Base-by-base conservation (phyloP, 2,797 vertebrate genomes). In the Thaleichthys pacificus region DNA sequence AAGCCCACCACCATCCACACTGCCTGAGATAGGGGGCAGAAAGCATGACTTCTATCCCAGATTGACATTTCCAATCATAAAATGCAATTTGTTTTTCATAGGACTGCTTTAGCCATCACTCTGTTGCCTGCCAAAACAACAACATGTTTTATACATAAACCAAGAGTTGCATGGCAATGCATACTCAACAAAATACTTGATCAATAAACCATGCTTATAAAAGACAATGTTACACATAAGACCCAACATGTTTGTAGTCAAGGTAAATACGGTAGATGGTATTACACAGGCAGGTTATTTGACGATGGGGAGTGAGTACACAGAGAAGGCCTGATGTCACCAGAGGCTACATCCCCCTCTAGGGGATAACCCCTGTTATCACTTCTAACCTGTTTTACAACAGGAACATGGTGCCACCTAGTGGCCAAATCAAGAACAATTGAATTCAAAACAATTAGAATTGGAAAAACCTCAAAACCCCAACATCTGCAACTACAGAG, bases 11-110 rank as follows among this genome's bases (percentile, higher is more conserved):
- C 42, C 62, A 63, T 69, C 76, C 56, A 74, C 75, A 69, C 67
- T n/a, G n/a, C n/a, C n/a, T 69, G 72, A 75, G 42, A 68, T 32
- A 21, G n/a, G 71, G 56, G 22, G 69, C 19, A 68, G 68, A 68
- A 42, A 57, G 24, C 61, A 64, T 64, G 42, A 72, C 70, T 68
- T 77, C 71, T 78, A 78, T 85, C 78, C 81, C 32, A 84, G 68
- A 17, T 14, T 3, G 57, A 76, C 63, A 42, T 56, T 49, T 68
- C 22, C 11, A 72, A 72, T 73, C 64, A 73, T 22, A 68, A 76
- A 57, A 66, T 7, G 65, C 21, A 69, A 79, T 83, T 65, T 68
- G 71, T 75, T 81, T 80, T 84, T 84, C 3, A 80, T 64, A 5
- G 76, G 61, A 61, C 38, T 21, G 24, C 49, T 71, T 56, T 56